Percentiles rank a stretch among this genome's conserved stretches.
Conservation (phyloP, 2,797 vertebrate species). For the Ceyx erithaca region DNA sequence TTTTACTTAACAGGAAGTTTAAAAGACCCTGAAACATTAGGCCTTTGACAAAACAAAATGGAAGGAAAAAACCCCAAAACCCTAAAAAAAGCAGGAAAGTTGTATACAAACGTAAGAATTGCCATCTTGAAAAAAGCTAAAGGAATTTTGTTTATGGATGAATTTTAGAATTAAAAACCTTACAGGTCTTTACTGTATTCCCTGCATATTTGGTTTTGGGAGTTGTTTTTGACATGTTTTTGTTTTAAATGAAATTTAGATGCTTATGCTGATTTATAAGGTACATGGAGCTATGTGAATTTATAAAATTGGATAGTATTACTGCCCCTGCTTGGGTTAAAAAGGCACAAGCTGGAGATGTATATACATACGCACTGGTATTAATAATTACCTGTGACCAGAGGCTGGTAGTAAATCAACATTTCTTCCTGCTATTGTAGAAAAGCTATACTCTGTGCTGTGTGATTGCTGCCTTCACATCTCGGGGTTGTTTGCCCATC, state of each 20-base stretch:
- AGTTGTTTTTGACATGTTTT: not conserved
- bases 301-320: not conserved
- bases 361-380: not conserved
- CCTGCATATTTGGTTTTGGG: not conserved
- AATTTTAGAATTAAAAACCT: not conserved
- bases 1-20: not conserved
- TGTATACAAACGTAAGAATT: not conserved
- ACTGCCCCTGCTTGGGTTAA: not conserved
- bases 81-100: not conserved
- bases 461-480: not conserved
- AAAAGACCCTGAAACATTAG: not conserved
- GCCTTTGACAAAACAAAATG: not conserved
- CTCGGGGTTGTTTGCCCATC: not conserved
- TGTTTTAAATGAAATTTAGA: not conserved
- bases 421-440: not conserved
- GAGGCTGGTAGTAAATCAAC: not conserved
- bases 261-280: not conserved
- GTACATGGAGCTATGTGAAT: not conserved
- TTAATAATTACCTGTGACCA: constrained; percentile 15
- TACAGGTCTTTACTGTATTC: not conserved
- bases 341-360: not conserved
- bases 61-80: not conserved
- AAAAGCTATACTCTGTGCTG: not conserved
- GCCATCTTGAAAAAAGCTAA: not conserved
- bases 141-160: not conserved